These are phyloP conservation scores for Tineola bisselliella DNA, from an alignment of 2,888 invertebrate genomes.

Conservation along the genomic window DNA sequence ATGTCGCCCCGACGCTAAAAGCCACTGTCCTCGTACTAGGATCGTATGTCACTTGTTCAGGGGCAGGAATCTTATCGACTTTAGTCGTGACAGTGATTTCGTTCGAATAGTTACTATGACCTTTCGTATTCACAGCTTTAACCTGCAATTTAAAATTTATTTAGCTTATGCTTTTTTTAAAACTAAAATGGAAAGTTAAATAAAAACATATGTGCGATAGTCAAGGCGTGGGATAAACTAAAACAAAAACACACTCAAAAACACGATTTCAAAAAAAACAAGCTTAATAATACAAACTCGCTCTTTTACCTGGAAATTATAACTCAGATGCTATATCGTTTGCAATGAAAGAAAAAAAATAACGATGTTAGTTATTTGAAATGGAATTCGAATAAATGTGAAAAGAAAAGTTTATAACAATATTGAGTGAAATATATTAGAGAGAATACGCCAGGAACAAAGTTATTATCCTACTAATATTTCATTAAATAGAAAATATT, in stretches of 20 bases:
- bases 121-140: slow-evolving; percentile 88
- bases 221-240: slow-evolving; percentile 23
- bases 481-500: background rate
- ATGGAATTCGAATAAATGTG: background rate
- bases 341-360: slow-evolving; percentile 52
- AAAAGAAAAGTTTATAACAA: background rate
- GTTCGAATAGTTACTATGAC: slow-evolving; percentile 87
- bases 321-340: slow-evolving; percentile 61
- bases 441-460: no score
- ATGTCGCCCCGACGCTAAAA: slow-evolving; percentile 83
- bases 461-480: no score
- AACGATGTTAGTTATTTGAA: slow-evolving; percentile 8
- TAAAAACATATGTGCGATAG: slow-evolving; percentile 14
- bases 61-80: slow-evolving; percentile 83
- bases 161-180: slow-evolving; percentile 13
- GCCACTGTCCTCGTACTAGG: slow-evolving; percentile 78
- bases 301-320: slow-evolving; percentile 59
- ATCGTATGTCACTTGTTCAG: slow-evolving; percentile 84
- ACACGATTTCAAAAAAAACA: slow-evolving; percentile 12
- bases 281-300: slow-evolving; percentile 18
- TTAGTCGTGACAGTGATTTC: slow-evolving; percentile 84
- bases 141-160: slow-evolving; percentile 54
- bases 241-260: slow-evolving; percentile 20
- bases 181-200: background rate
- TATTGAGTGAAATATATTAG: no score